Evolutionary conservation across 2,888 invertebrate species (phyloP).

Genomic region (Herminia tarsipennalis): DNA sequence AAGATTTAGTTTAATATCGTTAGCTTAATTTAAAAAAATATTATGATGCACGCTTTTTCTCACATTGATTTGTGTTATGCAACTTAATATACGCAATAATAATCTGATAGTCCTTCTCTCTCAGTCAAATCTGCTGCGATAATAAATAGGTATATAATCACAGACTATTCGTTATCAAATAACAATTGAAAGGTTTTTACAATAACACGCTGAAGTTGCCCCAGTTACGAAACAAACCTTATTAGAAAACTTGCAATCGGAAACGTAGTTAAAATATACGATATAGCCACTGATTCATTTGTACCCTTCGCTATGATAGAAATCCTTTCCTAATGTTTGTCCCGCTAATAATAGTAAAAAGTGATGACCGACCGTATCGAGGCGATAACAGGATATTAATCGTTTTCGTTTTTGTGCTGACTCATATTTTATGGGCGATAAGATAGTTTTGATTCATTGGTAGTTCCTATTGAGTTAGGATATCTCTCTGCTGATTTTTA

Average conservation of each 20-base stretch:
- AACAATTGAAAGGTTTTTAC: no score
- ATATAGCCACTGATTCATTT: conserved; percentile 6
- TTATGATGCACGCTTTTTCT: no score
- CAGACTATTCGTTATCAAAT: no score
- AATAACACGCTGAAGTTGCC: no score
- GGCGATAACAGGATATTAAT: conserved; percentile 39
- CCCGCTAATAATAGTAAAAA: conserved; percentile 30
- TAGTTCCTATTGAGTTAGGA: conserved; percentile 6
- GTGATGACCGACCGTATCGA: conserved; percentile 38
- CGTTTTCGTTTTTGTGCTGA: conserved; percentile 38
- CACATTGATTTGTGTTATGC: no score
- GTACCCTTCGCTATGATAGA: not conserved
- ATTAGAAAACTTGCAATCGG: not conserved
- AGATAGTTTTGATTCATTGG: conserved; percentile 31
- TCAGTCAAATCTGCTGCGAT: no score
- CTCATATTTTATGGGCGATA: conserved; percentile 35
- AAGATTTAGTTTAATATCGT: no score
- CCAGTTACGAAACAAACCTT: no score
- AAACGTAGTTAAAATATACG: conserved; percentile 6
- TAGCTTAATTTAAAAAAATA: no score
- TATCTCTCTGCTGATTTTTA: not conserved
- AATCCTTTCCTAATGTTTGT: conserved; percentile 15
- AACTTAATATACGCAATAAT: no score
- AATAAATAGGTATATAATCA: no score
- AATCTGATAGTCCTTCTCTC: no score